Evolutionary conservation across 2,888 invertebrate genomes (phyloP).

Genomic region (Thecocarcelia acutangulata): DNA sequence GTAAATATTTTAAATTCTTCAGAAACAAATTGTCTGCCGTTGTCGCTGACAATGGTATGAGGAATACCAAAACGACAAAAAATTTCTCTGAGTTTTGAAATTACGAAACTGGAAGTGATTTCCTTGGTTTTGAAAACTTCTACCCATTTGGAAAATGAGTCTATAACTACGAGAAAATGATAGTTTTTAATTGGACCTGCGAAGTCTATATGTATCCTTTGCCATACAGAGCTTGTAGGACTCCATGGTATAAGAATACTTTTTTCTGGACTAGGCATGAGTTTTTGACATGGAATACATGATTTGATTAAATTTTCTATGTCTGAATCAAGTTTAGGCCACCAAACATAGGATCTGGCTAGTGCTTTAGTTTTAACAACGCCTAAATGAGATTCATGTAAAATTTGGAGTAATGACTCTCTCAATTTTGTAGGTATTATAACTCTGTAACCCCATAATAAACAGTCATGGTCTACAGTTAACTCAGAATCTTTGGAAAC

Average conservation of each 20-base stretch:
- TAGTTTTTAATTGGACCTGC: constrained; percentile 26
- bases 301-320: too few species aligned
- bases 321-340: constrained; percentile 42
- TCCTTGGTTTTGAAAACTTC: constrained; percentile 30
- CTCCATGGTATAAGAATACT: constrained; percentile 15
- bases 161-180: constrained; percentile 5
- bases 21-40: constrained; percentile 32
- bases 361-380: constrained; percentile 64
- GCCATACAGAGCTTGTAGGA: constrained; percentile 4
- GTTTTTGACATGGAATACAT: too few species aligned
- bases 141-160: constrained; percentile 24
- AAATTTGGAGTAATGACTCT: neutral
- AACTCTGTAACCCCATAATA: constrained; percentile 48
- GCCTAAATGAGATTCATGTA: constrained; percentile 59
- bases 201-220: constrained; percentile 20
- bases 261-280: too few species aligned
- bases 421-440: constrained; percentile 40
- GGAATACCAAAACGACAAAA: neutral
- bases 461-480: constrained; percentile 32
- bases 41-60: constrained; percentile 48
- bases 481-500: constrained; percentile 10
- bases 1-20: constrained; percentile 33
- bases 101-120: constrained; percentile 27
- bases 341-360: constrained; percentile 64
- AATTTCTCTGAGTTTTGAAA: constrained; percentile 20